Percentiles rank a stretch among this genome's conserved stretches.
phyloP scores from a whole-genome alignment of 2,888 invertebrate genomes.

The Pammene fasciana region DNA sequence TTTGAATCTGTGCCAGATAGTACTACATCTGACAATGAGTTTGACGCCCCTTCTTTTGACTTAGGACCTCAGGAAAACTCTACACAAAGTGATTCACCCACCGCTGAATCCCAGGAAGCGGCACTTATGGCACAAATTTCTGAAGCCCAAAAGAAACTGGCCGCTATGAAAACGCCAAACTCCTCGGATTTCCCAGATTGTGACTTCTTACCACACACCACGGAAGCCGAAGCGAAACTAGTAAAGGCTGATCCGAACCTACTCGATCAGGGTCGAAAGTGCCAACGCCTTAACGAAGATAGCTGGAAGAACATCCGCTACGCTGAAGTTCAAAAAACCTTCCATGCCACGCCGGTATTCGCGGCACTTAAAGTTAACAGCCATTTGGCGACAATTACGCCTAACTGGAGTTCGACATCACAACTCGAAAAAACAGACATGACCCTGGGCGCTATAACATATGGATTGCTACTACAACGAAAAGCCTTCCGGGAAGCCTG shows the following conservation, averaged over 20 bases:
- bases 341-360: constrained; percentile 4
- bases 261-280: neutral
- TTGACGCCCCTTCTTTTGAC: constrained; percentile 12
- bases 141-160: no score
- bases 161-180: no score
- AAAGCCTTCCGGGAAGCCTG: constrained; percentile 12
- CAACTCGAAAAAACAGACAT: constrained; percentile 14
- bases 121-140: no score
- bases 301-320: constrained; percentile 3
- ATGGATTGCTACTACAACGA: constrained; percentile 6
- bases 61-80: neutral
- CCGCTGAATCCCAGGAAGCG: no score
- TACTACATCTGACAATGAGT: neutral
- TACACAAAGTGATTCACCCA: neutral
- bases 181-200: no score
- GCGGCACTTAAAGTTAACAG: constrained; percentile 10
- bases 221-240: no score
- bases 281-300: constrained; percentile 5
- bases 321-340: constrained; percentile 6
- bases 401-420: constrained; percentile 4
- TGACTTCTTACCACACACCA: no score
- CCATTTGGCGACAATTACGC: constrained; percentile 1
- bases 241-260: constrained; percentile 10
- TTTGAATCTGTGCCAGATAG: no score
- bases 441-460: constrained; percentile 2